Base-by-base conservation (phyloP, 1,140 invertebrate species). In the Macrotrachela quadricornifera region DNA sequence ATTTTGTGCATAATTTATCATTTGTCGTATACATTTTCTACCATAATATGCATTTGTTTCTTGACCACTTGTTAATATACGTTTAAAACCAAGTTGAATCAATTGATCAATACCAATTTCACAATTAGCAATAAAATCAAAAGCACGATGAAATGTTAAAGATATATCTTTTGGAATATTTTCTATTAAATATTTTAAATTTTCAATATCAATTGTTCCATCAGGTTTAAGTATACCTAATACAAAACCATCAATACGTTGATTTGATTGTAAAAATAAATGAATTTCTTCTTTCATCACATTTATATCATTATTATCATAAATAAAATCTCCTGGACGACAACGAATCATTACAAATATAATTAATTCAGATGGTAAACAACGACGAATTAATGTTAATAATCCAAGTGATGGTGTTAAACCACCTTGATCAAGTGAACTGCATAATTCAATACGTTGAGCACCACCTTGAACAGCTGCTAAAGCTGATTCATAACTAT, bases 281-380 rank as follows among this genome's bases (percentile, higher is more conserved):
- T 72, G 55, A 3, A 71, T 55, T 56, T 74, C 71, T 40, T 57
- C 49, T 46, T 79, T 63, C 77, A 87, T 82, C 1, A 79, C 76
- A 46, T 79, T 71, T 43, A 85, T 73, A 69, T 91, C 86, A 40
- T 77, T 68, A 1, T 71, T 59, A 6, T 72, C 74, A 63, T 86
- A 91, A 15, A 78, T 69, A 59, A 90, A 91, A 66, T 88, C 79
- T 1, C 84, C 83, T 0, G 74, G 69, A 13, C 83, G 71, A 37
- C 81, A 79, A 54, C 87, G 73, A 44, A 92, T 75, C 82, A 91
- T 87, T 17, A 79, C 79, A 68, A 79, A 86, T 14, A 88, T 69
- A 46, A 79, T 77, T 21, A 83, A 67, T 13, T 59, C 57, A 10
- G 42, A 2, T 40, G 36, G 13, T 0, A 62, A 56, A 17, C 62